phyloP scores from a whole-genome alignment of 2,113 vertebrate species.

The Synchiropus splendidus region DNA sequence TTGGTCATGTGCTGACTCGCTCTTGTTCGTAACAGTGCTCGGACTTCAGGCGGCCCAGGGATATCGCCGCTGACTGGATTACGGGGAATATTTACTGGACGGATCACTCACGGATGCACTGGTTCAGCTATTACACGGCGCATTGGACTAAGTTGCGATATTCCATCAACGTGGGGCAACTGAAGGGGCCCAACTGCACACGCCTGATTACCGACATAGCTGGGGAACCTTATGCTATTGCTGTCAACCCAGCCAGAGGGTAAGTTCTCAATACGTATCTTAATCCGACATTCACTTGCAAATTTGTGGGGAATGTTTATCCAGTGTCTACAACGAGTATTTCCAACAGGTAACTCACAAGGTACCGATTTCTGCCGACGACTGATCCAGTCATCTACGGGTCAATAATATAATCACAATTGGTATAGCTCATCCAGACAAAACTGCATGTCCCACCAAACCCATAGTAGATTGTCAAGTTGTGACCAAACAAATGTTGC shows the following conservation, averaged over 20 bases:
- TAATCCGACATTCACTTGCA: too few species aligned
- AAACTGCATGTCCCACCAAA: too few species aligned
- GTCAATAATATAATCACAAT: too few species aligned
- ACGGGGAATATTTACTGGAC: conserved; percentile 97
- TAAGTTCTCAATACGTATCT: conserved; percentile 48
- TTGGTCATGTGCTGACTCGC: neutral
- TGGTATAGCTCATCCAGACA: too few species aligned
- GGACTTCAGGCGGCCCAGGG: conserved; percentile 89
- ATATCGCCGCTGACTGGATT: conserved; percentile 94
- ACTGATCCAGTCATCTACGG: too few species aligned
- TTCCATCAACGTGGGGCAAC: conserved; percentile 91
- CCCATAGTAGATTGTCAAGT: too few species aligned
- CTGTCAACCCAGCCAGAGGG: conserved; percentile 87
- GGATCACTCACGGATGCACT: conserved; percentile 96
- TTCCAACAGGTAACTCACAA: too few species aligned
- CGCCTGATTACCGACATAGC: conserved; percentile 90
- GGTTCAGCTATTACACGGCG: conserved; percentile 98
- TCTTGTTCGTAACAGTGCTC: conserved; percentile 72
- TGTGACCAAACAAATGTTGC: too few species aligned
- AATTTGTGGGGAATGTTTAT: too few species aligned
- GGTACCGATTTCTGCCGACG: too few species aligned
- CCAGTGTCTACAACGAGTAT: too few species aligned
- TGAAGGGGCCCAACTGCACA: conserved; percentile 90
- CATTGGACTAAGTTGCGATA: conserved; percentile 97
- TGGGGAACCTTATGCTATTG: conserved; percentile 92